A percentile compares a stretch with the other conserved stretches of the same genome.
Evolutionary conservation across 1,140 invertebrate genomes (phyloP).

Genomic region (Acromyrmex charruanus): DNA sequence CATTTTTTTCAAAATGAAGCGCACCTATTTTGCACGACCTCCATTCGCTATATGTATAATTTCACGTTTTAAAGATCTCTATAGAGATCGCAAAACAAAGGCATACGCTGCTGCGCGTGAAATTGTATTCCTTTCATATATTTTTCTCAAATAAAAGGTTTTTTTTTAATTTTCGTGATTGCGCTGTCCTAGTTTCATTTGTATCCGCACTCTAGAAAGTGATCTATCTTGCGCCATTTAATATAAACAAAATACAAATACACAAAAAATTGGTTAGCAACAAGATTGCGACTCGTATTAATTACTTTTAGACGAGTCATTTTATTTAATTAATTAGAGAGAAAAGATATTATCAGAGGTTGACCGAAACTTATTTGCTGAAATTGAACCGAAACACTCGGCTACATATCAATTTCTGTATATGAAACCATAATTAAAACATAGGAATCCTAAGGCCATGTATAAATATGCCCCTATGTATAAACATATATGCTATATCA

Average conservation of each 20-base stretch:
- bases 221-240: neutral
- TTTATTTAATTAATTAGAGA: neutral
- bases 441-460: too few species aligned
- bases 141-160: conserved; percentile 20
- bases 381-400: too few species aligned
- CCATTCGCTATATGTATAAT: neutral
- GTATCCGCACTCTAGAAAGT: neutral
- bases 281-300: neutral
- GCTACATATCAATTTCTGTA: too few species aligned
- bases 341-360: neutral
- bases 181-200: neutral
- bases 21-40: conserved; percentile 9
- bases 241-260: neutral
- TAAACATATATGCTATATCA: too few species aligned
- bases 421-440: too few species aligned
- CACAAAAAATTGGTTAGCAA: neutral
- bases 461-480: too few species aligned
- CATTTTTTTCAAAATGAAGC: neutral
- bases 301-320: neutral
- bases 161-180: conserved; percentile 41
- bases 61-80: conserved; percentile 18
- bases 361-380: too few species aligned
- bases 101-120: neutral
- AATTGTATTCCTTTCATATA: neutral
- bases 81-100: conserved; percentile 35